phyloP scores from a whole-genome alignment of 2,797 vertebrate species.

The Stomatorhinus walkeri region DNA sequence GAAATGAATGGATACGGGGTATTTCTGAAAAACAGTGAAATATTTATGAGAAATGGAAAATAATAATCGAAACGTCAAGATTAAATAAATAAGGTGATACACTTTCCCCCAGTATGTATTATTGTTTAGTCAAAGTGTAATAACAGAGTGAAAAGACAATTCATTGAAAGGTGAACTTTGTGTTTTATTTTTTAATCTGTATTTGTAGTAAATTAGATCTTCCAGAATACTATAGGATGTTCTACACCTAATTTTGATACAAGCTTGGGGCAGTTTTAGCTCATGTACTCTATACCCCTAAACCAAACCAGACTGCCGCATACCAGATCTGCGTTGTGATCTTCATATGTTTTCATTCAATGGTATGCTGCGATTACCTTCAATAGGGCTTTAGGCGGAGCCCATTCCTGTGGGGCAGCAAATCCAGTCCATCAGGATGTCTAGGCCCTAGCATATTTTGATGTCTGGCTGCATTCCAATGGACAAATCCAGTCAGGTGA shows the following conservation, averaged over 20 bases:
- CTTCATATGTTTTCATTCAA: not conserved
- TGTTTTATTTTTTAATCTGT: not conserved
- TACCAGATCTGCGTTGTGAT: not conserved
- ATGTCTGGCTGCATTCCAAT: slow-evolving; percentile 6
- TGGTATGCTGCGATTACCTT: not conserved
- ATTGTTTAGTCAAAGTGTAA: not conserved
- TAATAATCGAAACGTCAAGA: not conserved
- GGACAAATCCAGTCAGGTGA: not conserved
- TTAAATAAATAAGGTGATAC: not conserved
- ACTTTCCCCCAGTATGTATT: not conserved
- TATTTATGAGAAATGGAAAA: not conserved
- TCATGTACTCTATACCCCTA: not conserved
- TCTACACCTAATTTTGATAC: not conserved
- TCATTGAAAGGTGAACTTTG: not conserved
- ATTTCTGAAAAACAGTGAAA: not conserved
- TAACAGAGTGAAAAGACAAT: not conserved
- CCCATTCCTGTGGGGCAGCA: not conserved
- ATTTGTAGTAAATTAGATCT: not conserved
- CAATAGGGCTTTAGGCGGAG: not conserved
- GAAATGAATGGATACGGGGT: not conserved
- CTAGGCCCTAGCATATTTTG: not conserved
- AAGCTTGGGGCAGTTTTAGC: not conserved
- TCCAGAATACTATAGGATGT: not conserved
- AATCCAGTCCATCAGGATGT: slow-evolving; percentile 30
- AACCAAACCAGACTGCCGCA: not conserved